These are phyloP conservation scores for Heteronetta atricapilla DNA, from an alignment of 2,113 vertebrate species.

Conservation along the genomic window DNA sequence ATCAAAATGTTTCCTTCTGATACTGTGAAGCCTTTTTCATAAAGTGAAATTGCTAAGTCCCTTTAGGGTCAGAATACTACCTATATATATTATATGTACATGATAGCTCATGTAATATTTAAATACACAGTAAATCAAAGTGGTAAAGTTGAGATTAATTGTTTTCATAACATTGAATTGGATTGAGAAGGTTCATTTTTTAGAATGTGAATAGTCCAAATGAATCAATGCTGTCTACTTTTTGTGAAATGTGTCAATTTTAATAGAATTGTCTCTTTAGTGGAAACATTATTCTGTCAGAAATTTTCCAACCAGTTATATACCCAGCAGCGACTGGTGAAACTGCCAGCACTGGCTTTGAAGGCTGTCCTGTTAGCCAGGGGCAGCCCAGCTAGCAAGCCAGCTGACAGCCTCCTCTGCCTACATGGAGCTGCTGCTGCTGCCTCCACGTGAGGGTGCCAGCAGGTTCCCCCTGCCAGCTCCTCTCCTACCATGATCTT, in stretches of 20 bases:
- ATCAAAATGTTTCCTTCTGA: neutral
- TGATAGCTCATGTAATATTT: neutral
- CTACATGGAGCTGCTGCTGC: neutral
- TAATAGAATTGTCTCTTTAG: constrained; percentile 37
- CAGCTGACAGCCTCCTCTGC: neutral
- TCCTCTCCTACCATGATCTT: rapidly evolving
- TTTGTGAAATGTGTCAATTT: constrained; percentile 52
- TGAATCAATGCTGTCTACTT: constrained; percentile 30
- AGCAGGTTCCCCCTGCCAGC: neutral
- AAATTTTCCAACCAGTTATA: constrained; percentile 45
- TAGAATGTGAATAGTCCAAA: neutral
- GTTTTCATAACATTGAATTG: neutral
- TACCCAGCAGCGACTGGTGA: constrained; percentile 26
- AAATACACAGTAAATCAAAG: neutral
- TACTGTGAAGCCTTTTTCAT: neutral
- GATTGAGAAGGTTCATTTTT: neutral
- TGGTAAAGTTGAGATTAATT: neutral
- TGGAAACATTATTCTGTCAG: constrained; percentile 43
- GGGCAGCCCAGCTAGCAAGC: neutral
- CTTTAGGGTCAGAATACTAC: neutral
- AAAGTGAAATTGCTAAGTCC: neutral
- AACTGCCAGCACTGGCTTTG: constrained; percentile 30
- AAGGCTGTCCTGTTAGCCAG: neutral
- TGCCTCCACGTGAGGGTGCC: neutral
- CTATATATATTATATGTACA: neutral